Conservation (phyloP, 1,140 invertebrate genomes). For the Cyrtorhinus lividipennis region DNA sequence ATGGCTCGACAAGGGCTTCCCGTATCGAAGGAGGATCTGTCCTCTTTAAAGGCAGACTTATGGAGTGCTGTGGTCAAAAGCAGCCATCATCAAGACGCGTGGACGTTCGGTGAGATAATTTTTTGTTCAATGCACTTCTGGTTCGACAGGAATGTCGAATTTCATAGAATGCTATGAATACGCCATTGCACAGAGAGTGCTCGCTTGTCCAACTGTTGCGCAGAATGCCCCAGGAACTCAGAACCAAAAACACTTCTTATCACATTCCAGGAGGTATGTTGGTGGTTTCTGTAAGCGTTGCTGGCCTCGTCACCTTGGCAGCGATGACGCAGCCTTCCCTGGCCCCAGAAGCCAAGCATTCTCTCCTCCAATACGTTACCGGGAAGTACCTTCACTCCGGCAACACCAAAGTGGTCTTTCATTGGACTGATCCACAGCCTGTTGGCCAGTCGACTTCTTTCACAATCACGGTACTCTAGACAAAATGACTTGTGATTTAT, state of each 20-base stretch:
- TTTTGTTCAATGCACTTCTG: neutral
- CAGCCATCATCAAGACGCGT: slow-evolving; percentile 71
- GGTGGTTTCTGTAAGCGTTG: slow-evolving; percentile 69
- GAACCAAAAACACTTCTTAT: too few relatives aligned
- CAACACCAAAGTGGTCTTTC: slow-evolving; percentile 67
- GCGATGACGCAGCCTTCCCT: slow-evolving; percentile 74
- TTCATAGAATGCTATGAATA: neutral
- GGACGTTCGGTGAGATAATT: slow-evolving; percentile 57
- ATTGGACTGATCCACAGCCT: slow-evolving; percentile 72
- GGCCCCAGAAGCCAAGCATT: slow-evolving; percentile 72
- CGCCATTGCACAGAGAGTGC: neutral
- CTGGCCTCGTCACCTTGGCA: slow-evolving; percentile 67
- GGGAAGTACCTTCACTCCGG: slow-evolving; percentile 77
- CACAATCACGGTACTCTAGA: slow-evolving; percentile 60
- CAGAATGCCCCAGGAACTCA: too few relatives aligned
- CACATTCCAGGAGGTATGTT: slow-evolving; percentile 60
- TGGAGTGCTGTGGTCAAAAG: slow-evolving; percentile 76
- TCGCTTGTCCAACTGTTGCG: too few relatives aligned
- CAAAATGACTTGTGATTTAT: too few relatives aligned
- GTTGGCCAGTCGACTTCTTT: slow-evolving; percentile 85
- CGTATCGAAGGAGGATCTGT: slow-evolving; percentile 59
- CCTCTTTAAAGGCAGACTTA: slow-evolving; percentile 60
- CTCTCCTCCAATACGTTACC: slow-evolving; percentile 76
- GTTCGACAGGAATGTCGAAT: too few relatives aligned
- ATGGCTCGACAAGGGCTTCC: slow-evolving; percentile 59